These are phyloP conservation scores for Drosophila azteca DNA, from an alignment of 1,140 invertebrate species.

Conservation along the genomic window DNA sequence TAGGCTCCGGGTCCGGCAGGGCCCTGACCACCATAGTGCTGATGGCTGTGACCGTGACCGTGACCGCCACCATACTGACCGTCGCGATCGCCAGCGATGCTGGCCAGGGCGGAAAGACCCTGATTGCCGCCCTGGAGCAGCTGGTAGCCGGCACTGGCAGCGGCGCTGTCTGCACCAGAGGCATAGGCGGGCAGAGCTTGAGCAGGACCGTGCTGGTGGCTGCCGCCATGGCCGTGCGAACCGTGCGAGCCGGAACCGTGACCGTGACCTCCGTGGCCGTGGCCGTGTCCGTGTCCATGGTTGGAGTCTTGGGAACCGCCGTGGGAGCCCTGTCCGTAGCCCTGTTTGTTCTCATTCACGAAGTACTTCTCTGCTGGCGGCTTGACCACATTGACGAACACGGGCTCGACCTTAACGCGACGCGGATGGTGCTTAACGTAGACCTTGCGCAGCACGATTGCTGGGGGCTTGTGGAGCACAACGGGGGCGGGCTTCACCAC, in stretches of 20 bases:
- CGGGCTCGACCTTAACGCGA: conserved; percentile 81
- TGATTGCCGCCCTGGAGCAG: conserved; percentile 76
- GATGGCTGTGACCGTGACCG: conserved; percentile 10
- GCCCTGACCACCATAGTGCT: conserved; percentile 55
- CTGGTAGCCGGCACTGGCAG: conserved; percentile 73
- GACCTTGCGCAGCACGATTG: conserved; percentile 81
- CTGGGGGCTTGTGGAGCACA: conserved; percentile 82
- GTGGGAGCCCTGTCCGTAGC: conserved; percentile 56
- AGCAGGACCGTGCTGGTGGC: conserved; percentile 42
- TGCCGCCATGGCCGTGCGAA: conserved; percentile 17
- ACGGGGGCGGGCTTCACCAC: conserved; percentile 82
- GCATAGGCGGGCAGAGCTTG: conserved; percentile 67
- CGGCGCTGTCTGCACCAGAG: conserved; percentile 66
- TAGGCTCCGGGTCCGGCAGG: conserved; percentile 50
- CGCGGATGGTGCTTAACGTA: conserved; percentile 81
- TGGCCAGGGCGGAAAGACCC: conserved; percentile 74
- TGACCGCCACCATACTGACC: conserved; percentile 49
- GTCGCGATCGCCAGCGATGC: conserved; percentile 64
- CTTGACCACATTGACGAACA: conserved; percentile 83
- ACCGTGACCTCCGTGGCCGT: conserved; percentile 32
- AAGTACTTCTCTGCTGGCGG: conserved; percentile 83
- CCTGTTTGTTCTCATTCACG: conserved; percentile 80
- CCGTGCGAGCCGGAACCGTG: conserved; percentile 52
- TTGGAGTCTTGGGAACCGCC: conserved; percentile 31
- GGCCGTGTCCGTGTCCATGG: conserved; percentile 5